phyloP scores from a whole-genome alignment of 2,888 invertebrate genomes.

The Oligia strigilis region DNA sequence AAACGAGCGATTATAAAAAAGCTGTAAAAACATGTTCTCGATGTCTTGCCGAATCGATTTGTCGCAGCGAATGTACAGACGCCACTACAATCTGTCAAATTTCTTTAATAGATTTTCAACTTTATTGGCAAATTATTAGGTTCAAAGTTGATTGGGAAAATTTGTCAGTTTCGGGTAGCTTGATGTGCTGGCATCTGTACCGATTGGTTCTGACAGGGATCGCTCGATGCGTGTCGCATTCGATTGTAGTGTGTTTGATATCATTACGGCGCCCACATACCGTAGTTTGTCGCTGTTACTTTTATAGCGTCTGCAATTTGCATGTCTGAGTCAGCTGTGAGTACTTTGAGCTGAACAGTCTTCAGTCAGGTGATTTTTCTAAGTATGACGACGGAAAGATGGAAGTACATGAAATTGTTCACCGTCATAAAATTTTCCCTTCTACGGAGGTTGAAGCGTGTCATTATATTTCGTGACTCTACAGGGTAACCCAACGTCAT shows the following conservation, averaged over 20 bases:
- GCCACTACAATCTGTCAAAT: too few relatives aligned
- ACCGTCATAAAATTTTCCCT: conserved; percentile 19
- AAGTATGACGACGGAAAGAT: neutral
- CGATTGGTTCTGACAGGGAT: conserved; percentile 51
- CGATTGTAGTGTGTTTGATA: conserved; percentile 54
- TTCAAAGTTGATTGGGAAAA: too few relatives aligned
- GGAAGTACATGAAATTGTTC: neutral
- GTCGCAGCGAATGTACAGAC: conserved; percentile 33
- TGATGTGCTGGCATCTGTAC: neutral
- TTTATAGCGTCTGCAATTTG: conserved; percentile 47
- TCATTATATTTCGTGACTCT: conserved; percentile 5
- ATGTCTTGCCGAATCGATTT: conserved; percentile 49
- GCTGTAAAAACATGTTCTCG: conserved; percentile 52
- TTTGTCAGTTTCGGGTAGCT: too few relatives aligned
- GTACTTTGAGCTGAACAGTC: neutral
- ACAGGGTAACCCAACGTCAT: neutral
- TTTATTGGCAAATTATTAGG: too few relatives aligned
- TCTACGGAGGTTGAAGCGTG: neutral
- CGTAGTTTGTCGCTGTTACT: conserved; percentile 45
- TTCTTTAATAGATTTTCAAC: too few relatives aligned
- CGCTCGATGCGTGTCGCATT: conserved; percentile 51
- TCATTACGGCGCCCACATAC: conserved; percentile 57
- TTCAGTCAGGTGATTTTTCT: conserved; percentile 25
- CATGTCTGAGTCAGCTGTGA: conserved; percentile 50
- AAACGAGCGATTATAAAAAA: conserved; percentile 59